These are phyloP conservation scores for Battus philenor DNA, from an alignment of 1,140 invertebrate genomes.

Conservation along the genomic window DNA sequence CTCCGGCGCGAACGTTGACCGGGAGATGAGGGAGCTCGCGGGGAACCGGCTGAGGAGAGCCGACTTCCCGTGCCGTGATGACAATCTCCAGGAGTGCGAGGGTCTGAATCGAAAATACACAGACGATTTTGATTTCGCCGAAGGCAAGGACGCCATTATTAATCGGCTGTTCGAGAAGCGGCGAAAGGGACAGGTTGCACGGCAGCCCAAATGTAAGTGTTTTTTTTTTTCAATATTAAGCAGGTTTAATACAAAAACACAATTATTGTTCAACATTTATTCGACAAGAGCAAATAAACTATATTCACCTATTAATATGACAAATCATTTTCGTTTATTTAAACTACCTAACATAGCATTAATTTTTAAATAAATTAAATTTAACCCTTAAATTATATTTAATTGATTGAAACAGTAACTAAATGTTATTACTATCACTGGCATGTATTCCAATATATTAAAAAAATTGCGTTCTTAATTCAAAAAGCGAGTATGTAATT, in stretches of 20 bases:
- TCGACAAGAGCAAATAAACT: no score
- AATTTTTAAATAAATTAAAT: no score
- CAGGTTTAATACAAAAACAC: background rate
- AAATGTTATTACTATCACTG: no score
- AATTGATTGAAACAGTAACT: no score
- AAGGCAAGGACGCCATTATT: slow-evolving; percentile 66
- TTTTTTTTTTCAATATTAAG: slow-evolving; percentile 21
- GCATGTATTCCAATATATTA: no score
- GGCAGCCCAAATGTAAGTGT: slow-evolving; percentile 75
- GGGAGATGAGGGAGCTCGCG: slow-evolving; percentile 46
- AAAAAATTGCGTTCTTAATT: no score
- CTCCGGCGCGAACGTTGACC: slow-evolving; percentile 60
- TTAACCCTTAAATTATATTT: no score
- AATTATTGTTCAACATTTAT: no score
- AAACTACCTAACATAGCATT: no score
- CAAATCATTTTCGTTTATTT: no score
- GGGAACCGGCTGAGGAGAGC: slow-evolving; percentile 41
- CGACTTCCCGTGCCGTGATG: slow-evolving; percentile 38
- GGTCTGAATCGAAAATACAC: slow-evolving; percentile 47
- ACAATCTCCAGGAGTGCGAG: slow-evolving; percentile 52
- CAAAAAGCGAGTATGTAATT: no score
- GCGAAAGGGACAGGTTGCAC: slow-evolving; percentile 54
- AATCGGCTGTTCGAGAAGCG: slow-evolving; percentile 75
- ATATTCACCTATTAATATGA: no score
- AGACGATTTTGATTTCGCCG: slow-evolving; percentile 40